These are phyloP conservation scores for Zoanthus sansibaricus DNA, from an alignment of 92 coral and sea anemone genomes.

Conservation along the genomic window DNA sequence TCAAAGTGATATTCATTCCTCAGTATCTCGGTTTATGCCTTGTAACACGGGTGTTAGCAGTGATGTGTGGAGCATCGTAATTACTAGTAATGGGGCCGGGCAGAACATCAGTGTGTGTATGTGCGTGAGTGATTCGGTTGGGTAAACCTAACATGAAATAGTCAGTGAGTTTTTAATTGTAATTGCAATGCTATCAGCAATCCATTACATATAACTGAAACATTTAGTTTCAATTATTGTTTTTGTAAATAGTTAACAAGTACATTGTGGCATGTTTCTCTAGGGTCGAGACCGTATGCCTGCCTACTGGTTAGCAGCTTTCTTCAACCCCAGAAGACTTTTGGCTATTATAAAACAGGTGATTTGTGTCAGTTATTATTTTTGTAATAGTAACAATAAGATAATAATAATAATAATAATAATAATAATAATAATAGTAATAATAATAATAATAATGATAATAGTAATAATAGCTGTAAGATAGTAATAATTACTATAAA, in stretches of 20 bases:
- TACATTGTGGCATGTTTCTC: not conserved
- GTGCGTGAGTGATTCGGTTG: not conserved
- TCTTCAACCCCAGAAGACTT: constrained; percentile 94
- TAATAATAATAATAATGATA: not conserved
- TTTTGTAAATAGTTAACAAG: not conserved
- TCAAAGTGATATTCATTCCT: not conserved
- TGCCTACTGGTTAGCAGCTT: constrained; percentile 98
- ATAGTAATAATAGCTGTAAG: not conserved
- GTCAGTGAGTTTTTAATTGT: not conserved
- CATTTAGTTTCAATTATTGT: not conserved
- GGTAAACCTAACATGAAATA: not conserved
- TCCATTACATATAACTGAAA: not conserved
- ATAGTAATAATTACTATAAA: too few species aligned
- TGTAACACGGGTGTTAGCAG: not conserved
- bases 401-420: not conserved
- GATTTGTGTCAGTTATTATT: not conserved
- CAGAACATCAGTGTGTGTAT: not conserved
- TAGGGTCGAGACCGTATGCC: constrained; percentile 99
- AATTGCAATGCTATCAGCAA: not conserved
- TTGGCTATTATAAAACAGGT: constrained; percentile 93
- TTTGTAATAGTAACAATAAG: not conserved
- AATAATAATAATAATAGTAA: not conserved
- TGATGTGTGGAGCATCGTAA: not conserved
- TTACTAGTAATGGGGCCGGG: not conserved
- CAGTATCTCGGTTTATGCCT: not conserved